phyloP scores from a whole-genome alignment of 2,113 vertebrate species.

The Boleophthalmus pectinirostris region DNA sequence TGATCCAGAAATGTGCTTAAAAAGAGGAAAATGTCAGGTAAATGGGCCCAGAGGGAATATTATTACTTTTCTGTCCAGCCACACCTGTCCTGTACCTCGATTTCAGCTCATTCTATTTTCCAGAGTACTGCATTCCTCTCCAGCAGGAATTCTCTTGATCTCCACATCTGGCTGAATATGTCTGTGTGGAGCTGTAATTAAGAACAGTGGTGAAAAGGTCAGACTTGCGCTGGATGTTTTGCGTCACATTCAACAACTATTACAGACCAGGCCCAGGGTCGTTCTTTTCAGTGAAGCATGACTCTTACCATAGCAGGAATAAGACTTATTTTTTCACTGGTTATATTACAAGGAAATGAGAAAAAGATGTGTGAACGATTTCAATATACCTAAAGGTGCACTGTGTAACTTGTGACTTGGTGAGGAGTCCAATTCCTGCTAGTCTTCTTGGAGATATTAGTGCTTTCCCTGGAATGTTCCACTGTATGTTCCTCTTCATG shows the following conservation, averaged over 20 bases:
- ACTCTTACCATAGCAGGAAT: background rate
- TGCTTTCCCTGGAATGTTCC: too few relatives aligned
- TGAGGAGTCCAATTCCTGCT: too few relatives aligned
- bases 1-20: slow-evolving; percentile 13
- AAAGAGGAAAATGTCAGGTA: slow-evolving; percentile 27
- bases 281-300: slow-evolving; percentile 13
- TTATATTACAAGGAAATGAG: background rate
- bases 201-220: slow-evolving; percentile 60
- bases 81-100: slow-evolving; percentile 54
- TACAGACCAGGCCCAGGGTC: slow-evolving; percentile 11
- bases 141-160: slow-evolving; percentile 63
- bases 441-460: too few relatives aligned
- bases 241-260: slow-evolving; percentile 39
- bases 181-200: slow-evolving; percentile 48
- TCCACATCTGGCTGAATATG: slow-evolving; percentile 61
- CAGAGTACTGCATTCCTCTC: slow-evolving; percentile 64
- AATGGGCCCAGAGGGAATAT: slow-evolving; percentile 18
- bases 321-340: background rate
- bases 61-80: slow-evolving; percentile 34
- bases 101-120: slow-evolving; percentile 61
- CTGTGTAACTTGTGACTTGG: too few relatives aligned
- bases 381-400: background rate
- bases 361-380: background rate
- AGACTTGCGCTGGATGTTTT: slow-evolving; percentile 16
- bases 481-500: too few relatives aligned